Base-by-base conservation (phyloP, 2,888 invertebrate genomes). In the Drosophila demipolita region DNA sequence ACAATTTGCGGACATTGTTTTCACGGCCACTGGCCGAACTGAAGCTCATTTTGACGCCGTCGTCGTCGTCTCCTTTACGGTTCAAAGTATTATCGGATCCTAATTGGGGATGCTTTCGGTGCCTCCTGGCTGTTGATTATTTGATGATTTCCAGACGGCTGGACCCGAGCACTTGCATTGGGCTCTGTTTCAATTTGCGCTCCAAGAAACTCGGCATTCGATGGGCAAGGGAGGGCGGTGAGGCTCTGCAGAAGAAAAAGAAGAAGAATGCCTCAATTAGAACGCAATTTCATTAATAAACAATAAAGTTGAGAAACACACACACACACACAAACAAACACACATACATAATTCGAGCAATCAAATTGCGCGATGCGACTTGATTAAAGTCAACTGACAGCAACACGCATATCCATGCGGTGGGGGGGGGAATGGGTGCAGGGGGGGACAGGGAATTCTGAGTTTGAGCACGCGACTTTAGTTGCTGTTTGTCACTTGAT, bases 1-100 rank as follows among this genome's bases (percentile, higher is more conserved):
- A 96, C 65, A 96, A 94, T 92, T 96, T 96, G 93, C 96, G 95
- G 90, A 95, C 94, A 90, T 95, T 95, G 85, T 94, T 94, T 86
- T 94, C 94, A 62, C 90, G 84, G 71, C 90, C 90, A 73, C 91
- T 91, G 81, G 91, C 92, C 89, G 92, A 93, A 76, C 91, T 92
- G 87, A 90, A 91, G 73, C 92, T 91, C 92, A 91, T 89, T 23
- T 74, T 89, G 38, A 2, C 38, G 55, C 49, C 26, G 49, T 45
- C 15, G 83, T 32, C 50, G 38, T 29, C 36, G 54, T 60, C 50
- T 38, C 23, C n/a, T 36, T 20, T n/a, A 9, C 33, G n/a, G 20
- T 40, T 52, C 29, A 55, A 63, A 15, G 23, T 26, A 58, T 57
- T 68, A 15, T 38, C 36, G 15, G 55, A 40, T 55, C 38, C 38